A percentile compares a stretch with the other conserved stretches of the same genome.
Evolutionary conservation across 2,113 vertebrate genomes (phyloP).

Genomic region (Aix galericulata): DNA sequence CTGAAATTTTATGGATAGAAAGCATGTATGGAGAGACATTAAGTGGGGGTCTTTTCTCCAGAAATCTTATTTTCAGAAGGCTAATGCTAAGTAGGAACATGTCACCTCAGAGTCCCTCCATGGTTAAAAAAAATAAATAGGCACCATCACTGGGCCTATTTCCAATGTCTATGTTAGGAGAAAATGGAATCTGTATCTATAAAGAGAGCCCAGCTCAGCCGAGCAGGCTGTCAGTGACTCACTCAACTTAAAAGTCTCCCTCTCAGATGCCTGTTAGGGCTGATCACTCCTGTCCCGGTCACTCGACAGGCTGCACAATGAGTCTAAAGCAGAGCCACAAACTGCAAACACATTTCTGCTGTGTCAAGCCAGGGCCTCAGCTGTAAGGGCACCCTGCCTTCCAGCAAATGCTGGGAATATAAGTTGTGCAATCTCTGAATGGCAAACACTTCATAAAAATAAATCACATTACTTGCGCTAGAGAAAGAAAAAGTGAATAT

Average conservation of each 20-base stretch:
- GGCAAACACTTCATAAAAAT: background rate
- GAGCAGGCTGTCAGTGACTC: constrained; percentile 18
- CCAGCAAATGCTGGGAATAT: background rate
- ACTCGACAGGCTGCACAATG: background rate
- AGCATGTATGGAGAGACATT: background rate
- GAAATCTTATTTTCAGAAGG: background rate
- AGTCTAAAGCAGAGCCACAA: constrained; percentile 4
- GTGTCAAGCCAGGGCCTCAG: background rate
- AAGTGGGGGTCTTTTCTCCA: background rate
- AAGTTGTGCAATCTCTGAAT: background rate
- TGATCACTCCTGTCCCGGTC: background rate
- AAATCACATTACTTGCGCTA: background rate
- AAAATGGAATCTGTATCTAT: background rate
- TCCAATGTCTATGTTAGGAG: background rate
- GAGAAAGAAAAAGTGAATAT: background rate
- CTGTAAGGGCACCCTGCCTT: background rate
- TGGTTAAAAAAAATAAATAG: background rate
- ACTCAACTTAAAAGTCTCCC: constrained; percentile 9
- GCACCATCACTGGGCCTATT: background rate
- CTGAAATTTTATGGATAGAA: background rate
- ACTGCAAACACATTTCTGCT: constrained; percentile 27
- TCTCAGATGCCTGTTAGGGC: background rate
- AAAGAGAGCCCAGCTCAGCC: background rate
- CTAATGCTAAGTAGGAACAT: background rate
- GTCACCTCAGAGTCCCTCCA: background rate